Base-by-base conservation (phyloP, 2,888 invertebrate genomes). In the Selenia dentaria region DNA sequence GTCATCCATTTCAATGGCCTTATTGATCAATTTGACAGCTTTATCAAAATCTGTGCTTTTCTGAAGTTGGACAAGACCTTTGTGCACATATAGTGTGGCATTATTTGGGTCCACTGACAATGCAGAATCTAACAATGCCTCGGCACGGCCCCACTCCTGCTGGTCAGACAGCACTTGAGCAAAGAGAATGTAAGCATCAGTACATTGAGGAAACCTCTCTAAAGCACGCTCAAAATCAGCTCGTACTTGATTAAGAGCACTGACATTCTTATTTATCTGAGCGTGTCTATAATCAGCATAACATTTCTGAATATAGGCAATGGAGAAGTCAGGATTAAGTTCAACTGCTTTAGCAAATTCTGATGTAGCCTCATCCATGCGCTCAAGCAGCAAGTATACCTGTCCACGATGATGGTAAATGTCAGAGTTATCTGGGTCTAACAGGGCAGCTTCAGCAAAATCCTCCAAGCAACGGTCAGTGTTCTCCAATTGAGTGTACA, bases 381-480 rank as follows among this genome's bases (percentile, higher is more conserved):
- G 94, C 44, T 97, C 97, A 68, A 96, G 83, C 33, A 98, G 83
- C 53, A 98, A 88, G 72, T 96, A 93, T 5, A 98, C 95, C 93
- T 98, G 94, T 36, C 98, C 98, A 53, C 98, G 92, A 71, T 99
- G 98, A 77, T 98, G 97, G 79, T 96, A 98, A 38, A 99, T 94
- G 77, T 99, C 99, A 12, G 96, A 93, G 77, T 96, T 96, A 20
- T 94, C 91, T 0, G 96, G 93, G 64, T 96, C 96, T 33, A 97
- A 74, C 64, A 93, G 88, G 27, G 95, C 93, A 20, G 98, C 98
- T 57, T 79, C 84, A 9, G 93, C 92, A 81, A 98, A 98, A 78
- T 97, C 97, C 39, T 92, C 92, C 59, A 97, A 88, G 58, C 96
- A 96, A 51, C 93, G 92, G 25, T 94, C 94, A 22, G 94, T 91